Percentiles rank a stretch among this genome's conserved stretches.
Evolutionary conservation across 2,113 vertebrate species (phyloP).

Genomic region (Thermophis baileyi): DNA sequence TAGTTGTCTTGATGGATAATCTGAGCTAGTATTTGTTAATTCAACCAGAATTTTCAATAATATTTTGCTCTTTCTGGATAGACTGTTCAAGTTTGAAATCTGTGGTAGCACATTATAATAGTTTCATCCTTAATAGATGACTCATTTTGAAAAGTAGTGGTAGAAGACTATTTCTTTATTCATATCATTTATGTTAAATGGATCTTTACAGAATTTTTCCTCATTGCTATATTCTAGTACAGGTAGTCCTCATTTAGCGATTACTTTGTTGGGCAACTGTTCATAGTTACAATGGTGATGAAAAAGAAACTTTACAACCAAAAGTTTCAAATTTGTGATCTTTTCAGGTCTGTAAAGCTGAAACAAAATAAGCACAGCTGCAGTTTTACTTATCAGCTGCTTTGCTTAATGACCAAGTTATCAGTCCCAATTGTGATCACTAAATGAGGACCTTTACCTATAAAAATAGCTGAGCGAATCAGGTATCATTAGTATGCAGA

Average conservation of each 20-base stretch:
- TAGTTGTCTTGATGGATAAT: background rate
- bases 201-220: background rate
- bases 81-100: background rate
- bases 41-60: background rate
- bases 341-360: background rate
- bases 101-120: background rate
- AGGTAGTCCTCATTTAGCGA: background rate
- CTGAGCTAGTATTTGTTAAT: background rate
- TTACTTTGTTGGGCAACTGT: background rate
- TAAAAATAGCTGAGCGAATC: background rate
- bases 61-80: background rate
- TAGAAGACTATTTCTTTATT: background rate
- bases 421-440: background rate
- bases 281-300: background rate
- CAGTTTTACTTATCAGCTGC: background rate
- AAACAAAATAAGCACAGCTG: background rate
- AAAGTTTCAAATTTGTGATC: background rate
- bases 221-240: background rate
- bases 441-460: background rate
- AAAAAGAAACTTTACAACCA: background rate
- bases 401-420: background rate
- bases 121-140: background rate
- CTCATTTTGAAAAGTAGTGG: background rate
- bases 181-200: background rate
- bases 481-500: background rate